Percentiles rank a stretch among this genome's conserved stretches.
These are phyloP conservation scores for Entelurus aequoreus DNA, from an alignment of 2,113 vertebrate species.

Conservation along the genomic window DNA sequence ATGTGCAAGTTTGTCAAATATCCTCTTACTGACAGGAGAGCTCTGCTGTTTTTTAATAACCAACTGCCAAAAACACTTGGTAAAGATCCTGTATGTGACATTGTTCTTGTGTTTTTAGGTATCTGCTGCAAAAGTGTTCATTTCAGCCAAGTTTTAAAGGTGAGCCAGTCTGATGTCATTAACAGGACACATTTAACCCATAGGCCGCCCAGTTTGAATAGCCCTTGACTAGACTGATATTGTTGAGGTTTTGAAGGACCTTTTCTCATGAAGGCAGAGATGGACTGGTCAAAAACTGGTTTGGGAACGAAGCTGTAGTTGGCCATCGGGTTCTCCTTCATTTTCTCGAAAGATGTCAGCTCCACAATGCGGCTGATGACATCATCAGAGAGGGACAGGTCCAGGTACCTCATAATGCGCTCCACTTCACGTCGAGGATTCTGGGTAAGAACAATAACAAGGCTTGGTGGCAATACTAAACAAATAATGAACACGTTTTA, in stretches of 20 bases:
- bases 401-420: conserved; percentile 72
- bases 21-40: no score
- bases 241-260: conserved; percentile 19
- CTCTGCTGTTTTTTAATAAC: no score
- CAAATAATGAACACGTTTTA: not conserved
- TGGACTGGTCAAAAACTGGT: conserved; percentile 58
- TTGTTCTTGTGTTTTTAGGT: no score
- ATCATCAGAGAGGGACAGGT: conserved; percentile 61
- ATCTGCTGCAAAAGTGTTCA: no score
- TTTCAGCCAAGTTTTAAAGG: no score
- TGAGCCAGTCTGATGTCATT: no score
- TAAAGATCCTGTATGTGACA: no score
- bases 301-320: conserved; percentile 69
- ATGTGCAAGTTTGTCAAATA: no score
- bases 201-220: not conserved
- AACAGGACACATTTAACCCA: no score
- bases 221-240: not conserved
- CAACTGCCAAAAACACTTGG: no score
- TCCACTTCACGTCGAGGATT: conserved; percentile 69
- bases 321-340: conserved; percentile 78
- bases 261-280: conserved; percentile 79
- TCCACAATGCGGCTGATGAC: conserved; percentile 64
- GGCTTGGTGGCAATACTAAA: not conserved
- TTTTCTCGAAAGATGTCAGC: conserved; percentile 72
- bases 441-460: conserved; percentile 34